phyloP scores from a whole-genome alignment of 2,888 invertebrate genomes.

The Agrotis clavis region DNA sequence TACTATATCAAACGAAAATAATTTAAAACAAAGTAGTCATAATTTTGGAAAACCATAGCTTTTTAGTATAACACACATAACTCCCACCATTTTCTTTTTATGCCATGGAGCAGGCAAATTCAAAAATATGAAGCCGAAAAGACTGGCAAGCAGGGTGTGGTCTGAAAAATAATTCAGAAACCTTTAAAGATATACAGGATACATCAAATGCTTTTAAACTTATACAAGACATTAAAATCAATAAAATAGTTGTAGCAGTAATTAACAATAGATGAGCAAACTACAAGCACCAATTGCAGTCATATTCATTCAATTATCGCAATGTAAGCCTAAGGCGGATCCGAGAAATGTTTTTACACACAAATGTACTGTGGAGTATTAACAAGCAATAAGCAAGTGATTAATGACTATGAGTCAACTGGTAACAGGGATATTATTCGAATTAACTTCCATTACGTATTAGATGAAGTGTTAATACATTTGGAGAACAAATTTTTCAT shows the following conservation, averaged over 20 bases:
- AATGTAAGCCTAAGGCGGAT: conserved; percentile 25
- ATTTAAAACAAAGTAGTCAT: no score
- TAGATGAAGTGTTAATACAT: conserved; percentile 16
- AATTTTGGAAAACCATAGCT: no score
- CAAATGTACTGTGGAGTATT: background rate
- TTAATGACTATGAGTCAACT: conserved; percentile 17
- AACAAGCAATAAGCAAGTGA: conserved; percentile 17
- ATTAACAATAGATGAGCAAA: conserved; percentile 3
- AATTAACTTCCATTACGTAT: conserved; percentile 22
- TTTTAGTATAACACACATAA: no score
- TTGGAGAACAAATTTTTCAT: conserved; percentile 9
- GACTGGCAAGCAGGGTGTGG: background rate
- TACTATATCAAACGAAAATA: no score
- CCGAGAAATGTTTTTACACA: conserved; percentile 26
- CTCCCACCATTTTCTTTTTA: no score
- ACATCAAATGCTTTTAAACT: background rate
- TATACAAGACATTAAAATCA: conserved; percentile 3
- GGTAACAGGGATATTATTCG: conserved; percentile 25
- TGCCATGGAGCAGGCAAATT: background rate
- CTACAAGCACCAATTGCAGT: conserved; percentile 22
- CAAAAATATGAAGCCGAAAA: background rate
- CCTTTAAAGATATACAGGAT: conserved; percentile 2
- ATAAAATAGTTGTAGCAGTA: conserved; percentile 2
- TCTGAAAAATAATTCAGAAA: conserved; percentile 3
- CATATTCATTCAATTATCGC: conserved; percentile 39